Evolutionary conservation across 2,113 vertebrate species (phyloP).

Genomic region (Anser cygnoides): DNA sequence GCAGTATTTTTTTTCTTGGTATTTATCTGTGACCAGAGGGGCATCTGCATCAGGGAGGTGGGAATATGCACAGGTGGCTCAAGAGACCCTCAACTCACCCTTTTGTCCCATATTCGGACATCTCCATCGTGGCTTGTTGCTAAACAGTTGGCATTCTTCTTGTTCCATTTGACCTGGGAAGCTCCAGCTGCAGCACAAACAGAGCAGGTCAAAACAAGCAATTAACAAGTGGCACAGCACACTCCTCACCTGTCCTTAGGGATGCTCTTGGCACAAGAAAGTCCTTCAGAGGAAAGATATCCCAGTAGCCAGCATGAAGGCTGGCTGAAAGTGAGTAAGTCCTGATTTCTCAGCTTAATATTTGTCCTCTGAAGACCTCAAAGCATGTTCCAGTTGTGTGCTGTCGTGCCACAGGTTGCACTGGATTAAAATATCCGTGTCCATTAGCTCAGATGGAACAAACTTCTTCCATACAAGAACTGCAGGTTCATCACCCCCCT

Average conservation of each 20-base stretch:
- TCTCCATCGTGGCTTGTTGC: conserved; percentile 97
- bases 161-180: conserved; percentile 99
- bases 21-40: not conserved
- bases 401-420: not conserved
- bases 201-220: not conserved
- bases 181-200: conserved; percentile 87
- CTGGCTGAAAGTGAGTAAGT: not conserved
- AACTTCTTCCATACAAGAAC: not conserved
- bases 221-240: not conserved
- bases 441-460: not conserved
- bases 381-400: not conserved
- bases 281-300: not conserved
- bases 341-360: not conserved
- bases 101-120: conserved; percentile 96
- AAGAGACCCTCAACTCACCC: conserved; percentile 79
- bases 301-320: not conserved
- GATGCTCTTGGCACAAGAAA: not conserved
- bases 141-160: conserved; percentile 87
- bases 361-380: not conserved
- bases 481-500: not conserved
- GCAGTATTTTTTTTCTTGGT: not conserved
- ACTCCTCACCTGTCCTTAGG: not conserved
- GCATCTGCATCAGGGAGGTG: not conserved
- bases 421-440: not conserved
- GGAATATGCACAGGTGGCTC: not conserved